A percentile compares a stretch with the other conserved stretches of the same genome.
Evolutionary conservation across 1,140 invertebrate species (phyloP).

Genomic region (Drosophila watanabei): DNA sequence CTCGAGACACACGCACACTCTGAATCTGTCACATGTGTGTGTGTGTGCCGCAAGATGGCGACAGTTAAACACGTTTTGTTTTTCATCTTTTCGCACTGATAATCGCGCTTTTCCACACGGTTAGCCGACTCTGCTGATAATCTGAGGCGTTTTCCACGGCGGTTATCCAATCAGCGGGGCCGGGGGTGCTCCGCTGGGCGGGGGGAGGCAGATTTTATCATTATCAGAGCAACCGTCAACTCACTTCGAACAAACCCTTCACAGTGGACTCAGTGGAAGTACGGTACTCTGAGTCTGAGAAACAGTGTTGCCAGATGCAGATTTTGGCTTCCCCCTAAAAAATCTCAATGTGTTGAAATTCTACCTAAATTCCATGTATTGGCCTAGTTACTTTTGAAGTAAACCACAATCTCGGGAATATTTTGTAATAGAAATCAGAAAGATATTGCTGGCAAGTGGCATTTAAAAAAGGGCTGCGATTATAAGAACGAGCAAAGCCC

Average conservation of each 20-base stretch:
- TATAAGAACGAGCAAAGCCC: no score
- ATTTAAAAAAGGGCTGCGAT: no score
- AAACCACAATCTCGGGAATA: no score
- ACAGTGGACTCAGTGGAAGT: slow-evolving; percentile 50
- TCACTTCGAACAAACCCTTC: slow-evolving; percentile 86
- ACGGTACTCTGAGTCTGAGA: slow-evolving; percentile 1
- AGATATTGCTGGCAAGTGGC: no score
- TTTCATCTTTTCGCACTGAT: slow-evolving; percentile 33
- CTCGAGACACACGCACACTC: slow-evolving; percentile 59
- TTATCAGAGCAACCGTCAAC: slow-evolving; percentile 48
- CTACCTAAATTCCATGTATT: no score
- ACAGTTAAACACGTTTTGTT: slow-evolving; percentile 59
- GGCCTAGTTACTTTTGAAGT: no score
- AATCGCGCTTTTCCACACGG: slow-evolving; percentile 49
- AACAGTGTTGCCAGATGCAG: no score
- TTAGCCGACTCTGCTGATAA: slow-evolving; percentile 5
- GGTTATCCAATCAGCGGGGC: slow-evolving; percentile 58
- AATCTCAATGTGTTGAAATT: no score
- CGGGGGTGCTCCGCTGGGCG: slow-evolving; percentile 52
- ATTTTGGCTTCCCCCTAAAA: no score
- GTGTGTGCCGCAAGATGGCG: slow-evolving; percentile 76
- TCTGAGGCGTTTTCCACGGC: slow-evolving; percentile 39
- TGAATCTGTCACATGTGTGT: slow-evolving; percentile 66
- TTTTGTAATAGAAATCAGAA: no score
- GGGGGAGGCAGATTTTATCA: slow-evolving; percentile 34